A percentile compares a stretch with the other conserved stretches of the same genome.
Evolutionary conservation across 1,140 invertebrate species (phyloP).

Genomic region (Antheraea mylitta): DNA sequence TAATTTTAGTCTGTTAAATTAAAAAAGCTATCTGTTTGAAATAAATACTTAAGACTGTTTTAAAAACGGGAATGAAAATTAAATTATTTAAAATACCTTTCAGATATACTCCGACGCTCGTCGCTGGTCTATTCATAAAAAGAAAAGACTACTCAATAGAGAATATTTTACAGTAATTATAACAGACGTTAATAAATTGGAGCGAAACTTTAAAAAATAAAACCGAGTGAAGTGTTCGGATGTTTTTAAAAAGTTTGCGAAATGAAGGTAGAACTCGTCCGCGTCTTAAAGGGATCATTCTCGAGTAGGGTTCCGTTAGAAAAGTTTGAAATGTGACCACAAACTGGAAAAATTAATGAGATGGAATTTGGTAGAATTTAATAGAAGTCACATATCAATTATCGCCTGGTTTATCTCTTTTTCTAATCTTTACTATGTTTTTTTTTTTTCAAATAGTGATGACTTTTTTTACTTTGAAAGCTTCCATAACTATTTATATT

Average conservation of each 20-base stretch:
- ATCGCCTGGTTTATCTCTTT: too few relatives aligned
- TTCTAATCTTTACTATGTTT: too few relatives aligned
- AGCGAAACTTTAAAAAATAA: constrained; percentile 5
- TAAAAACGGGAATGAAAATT: background rate
- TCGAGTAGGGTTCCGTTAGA: background rate
- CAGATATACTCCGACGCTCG: background rate
- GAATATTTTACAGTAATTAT: constrained; percentile 9
- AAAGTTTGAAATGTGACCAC: constrained; percentile 13
- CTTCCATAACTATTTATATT: too few relatives aligned
- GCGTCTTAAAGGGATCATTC: constrained; percentile 5
- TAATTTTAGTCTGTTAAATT: background rate
- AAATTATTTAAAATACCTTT: background rate
- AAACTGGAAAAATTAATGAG: background rate
- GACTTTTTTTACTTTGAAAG: too few relatives aligned
- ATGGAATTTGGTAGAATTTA: too few relatives aligned
- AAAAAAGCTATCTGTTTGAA: background rate
- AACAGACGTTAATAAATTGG: constrained; percentile 9
- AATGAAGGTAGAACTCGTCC: constrained; percentile 3
- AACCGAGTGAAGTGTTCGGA: constrained; percentile 2
- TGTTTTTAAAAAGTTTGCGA: constrained; percentile 6
- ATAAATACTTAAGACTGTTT: background rate
- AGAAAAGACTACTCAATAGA: background rate
- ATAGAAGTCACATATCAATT: too few relatives aligned
- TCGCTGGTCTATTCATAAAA: background rate
- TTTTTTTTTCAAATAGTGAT: too few relatives aligned